Evolutionary conservation across 2,797 vertebrate genomes (phyloP).

Genomic region (Scolopax rusticola): DNA sequence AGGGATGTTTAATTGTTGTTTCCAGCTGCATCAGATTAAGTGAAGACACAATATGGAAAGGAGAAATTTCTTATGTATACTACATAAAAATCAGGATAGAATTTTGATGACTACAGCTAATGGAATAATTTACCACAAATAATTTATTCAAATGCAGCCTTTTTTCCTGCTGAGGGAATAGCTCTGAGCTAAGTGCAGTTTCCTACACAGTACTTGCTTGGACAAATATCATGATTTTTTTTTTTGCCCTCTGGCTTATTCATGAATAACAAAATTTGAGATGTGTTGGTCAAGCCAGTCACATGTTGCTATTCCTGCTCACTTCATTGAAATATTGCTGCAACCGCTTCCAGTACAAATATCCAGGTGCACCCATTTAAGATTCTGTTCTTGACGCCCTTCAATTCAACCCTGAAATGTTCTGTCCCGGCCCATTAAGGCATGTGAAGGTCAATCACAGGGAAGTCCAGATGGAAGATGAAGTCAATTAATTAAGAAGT

Average conservation of each 20-base stretch:
- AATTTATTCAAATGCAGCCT: constrained; percentile 26
- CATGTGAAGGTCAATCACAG: not conserved
- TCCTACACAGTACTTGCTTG: not conserved
- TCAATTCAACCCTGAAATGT: not conserved
- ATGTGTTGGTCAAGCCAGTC: not conserved
- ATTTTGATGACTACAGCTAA: constrained; percentile 40
- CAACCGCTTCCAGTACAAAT: not conserved
- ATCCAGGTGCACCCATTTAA: not conserved
- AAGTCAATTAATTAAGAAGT: not conserved
- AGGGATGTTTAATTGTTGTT: not conserved
- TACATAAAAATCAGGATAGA: constrained; percentile 9
- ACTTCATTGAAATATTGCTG: not conserved
- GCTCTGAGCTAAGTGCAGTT: constrained; percentile 2
- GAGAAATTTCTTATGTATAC: not conserved
- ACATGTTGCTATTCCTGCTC: not conserved
- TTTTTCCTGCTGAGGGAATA: constrained; percentile 16
- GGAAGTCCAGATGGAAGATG: not conserved
- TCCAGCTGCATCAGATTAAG: not conserved
- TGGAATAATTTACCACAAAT: constrained; percentile 47
- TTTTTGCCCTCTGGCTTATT: constrained; percentile 15
- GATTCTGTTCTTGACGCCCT: not conserved
- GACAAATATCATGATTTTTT: not conserved
- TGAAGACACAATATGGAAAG: not conserved
- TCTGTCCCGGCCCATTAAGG: not conserved
- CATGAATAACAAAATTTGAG: constrained; percentile 25